These are phyloP conservation scores for Aphodius granarius DNA, from an alignment of 2,888 invertebrate species.

Conservation along the genomic window DNA sequence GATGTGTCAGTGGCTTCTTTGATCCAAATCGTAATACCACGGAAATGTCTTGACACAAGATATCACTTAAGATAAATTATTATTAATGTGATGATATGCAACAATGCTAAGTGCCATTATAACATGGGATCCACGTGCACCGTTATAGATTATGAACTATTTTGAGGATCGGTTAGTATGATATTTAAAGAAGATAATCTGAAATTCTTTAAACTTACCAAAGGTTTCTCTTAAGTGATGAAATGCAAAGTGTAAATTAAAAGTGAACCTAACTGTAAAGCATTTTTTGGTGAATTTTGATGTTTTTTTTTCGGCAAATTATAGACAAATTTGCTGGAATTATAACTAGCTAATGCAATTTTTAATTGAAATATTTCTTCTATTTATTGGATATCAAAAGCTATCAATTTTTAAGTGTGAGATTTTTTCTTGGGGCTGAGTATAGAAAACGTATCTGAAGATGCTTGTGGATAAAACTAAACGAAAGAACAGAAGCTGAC, in stretches of 20 bases:
- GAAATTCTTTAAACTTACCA: not conserved
- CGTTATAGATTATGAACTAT: not conserved
- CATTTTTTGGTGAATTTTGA: too few relatives aligned
- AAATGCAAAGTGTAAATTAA: too few relatives aligned
- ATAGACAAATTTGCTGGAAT: too few relatives aligned
- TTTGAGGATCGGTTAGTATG: not conserved
- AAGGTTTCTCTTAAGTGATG: too few relatives aligned
- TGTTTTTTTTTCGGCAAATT: too few relatives aligned
- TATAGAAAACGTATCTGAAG: too few relatives aligned
- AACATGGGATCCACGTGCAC: not conserved
- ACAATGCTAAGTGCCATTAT: not conserved
- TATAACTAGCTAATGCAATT: too few relatives aligned
- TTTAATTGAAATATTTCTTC: too few relatives aligned
- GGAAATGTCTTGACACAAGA: not conserved
- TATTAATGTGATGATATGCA: not conserved
- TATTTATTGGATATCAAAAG: too few relatives aligned
- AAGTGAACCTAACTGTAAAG: too few relatives aligned
- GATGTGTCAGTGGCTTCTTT: not conserved
- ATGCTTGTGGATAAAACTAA: not conserved
- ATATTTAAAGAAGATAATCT: not conserved
- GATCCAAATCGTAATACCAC: not conserved
- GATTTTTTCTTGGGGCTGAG: too few relatives aligned
- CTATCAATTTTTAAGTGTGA: too few relatives aligned
- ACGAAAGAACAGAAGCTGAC: not conserved
- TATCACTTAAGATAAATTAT: not conserved